Base-by-base conservation (phyloP, 1,140 invertebrate genomes). In the Drosophila nikananu region DNA sequence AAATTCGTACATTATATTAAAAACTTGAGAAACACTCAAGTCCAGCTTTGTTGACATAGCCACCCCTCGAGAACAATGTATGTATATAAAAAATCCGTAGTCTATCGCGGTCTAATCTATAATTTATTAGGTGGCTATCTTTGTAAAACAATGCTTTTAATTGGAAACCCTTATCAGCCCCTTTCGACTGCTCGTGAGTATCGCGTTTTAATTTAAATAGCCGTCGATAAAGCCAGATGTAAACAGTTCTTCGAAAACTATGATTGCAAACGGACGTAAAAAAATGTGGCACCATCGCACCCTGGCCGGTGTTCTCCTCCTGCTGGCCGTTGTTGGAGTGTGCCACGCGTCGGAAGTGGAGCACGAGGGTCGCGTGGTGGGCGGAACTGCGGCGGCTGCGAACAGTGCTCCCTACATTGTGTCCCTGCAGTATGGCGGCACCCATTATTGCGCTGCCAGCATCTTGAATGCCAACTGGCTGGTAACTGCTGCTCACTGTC, bases 391-490 rank as follows among this genome's bases (percentile, higher is more conserved):
- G 6, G 93, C 93, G 10, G 39, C 80, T 1, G 61, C 63, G 0
- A 82, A 92, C 27, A 77, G 77, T 37, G 93, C 93, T 39, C 92
- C 92, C 12, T 93, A 81, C 44, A 93, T 92, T 9, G 93, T 92
- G n/a, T 93, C 93, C 1, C 60, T 93, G 60, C 93, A 93, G 39
- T 70, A 86, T 13, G 30, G 59, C 10, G 51, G 70, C 3, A 80
- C 82, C 1, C 95, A 95, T 46, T 93, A 95, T 60, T 95, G 95
- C 77, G 94, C 94, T n/a, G 95, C 93, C 17, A 93, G 94, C 13
- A 94, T 95, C 23, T 55, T 95, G 6, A 93, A 92, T 52, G 61
- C 73, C 9, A 59, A 93, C 48, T 95, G 94, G 94, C 61, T 95
- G 46, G 8, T 95, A 0, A 95, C 94, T 0, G 92, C 92, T 4